Base-by-base conservation (phyloP, 2,888 invertebrate species). In the Sarcophaga rosellei region DNA sequence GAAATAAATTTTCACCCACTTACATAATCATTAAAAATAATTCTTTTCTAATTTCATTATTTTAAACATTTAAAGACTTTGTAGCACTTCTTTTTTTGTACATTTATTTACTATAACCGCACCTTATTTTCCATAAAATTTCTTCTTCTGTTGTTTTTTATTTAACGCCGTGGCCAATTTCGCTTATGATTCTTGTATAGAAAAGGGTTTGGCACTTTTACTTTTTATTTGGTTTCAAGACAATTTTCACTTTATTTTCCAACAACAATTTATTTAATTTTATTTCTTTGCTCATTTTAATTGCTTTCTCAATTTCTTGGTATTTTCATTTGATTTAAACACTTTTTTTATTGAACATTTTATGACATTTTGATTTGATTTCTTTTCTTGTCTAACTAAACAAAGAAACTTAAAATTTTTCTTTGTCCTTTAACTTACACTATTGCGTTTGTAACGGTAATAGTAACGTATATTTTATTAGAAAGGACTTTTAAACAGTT, bases 401-500 rank as follows among this genome's bases (percentile, higher is more conserved):
- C 45, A 72, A 69, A 47, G 47, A 47, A 47, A 47, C 11, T 15
- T 47, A 15, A 47, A 79, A 77, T 53, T 73, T 78, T 73, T n/a
- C 47, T 80, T 78, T 70, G 17, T 66, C 47, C 44, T 65, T 25
- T 45, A 75, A 85, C 78, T 84, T 84, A 81, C 80, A 77, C n/a
- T 62, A 68, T 10, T 65, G 65, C 62, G 74, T 57, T 45, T 79
- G 61, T 77, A 79, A 73, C 66, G 84, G 74, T 17, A 53, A 53
- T 53, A 17, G 17, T 53, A 53, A 53, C 17, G 53, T 15, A 53
- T 76, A 81, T 77, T 65, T 44, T 80, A 85, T 88, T 88, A 88
- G 87, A 89, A 88, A 88, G 87, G 83, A 89, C 89, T 90, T 91
- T 90, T 89, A 91, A 88, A 91, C 92, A 82, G 91, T 88, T 89